These are phyloP conservation scores for Caenorhabditis imperialis DNA, from an alignment of 2,888 invertebrate genomes.

Conservation along the genomic window DNA sequence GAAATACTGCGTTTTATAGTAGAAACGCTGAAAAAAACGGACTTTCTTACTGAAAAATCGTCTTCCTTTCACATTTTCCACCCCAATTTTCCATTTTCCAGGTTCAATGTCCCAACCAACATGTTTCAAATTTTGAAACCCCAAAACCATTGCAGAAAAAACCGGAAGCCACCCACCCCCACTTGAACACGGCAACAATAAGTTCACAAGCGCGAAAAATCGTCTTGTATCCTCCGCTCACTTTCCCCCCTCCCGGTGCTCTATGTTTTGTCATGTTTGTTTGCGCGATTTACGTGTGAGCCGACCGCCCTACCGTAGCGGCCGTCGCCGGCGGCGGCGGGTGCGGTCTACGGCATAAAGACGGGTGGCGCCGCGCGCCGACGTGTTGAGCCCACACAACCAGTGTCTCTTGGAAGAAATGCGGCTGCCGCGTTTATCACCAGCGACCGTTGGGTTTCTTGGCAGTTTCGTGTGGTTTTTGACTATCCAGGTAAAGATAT, in stretches of 20 bases:
- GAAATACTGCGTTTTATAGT: no score
- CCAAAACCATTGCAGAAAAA: no score
- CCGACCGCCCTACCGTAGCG: slow-evolving; percentile 11
- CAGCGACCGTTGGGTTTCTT: slow-evolving; percentile 19
- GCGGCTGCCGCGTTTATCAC: slow-evolving; percentile 44
- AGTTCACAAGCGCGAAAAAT: no score
- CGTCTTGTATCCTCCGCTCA: no score
- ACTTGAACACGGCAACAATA: no score
- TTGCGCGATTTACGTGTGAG: slow-evolving; percentile 59
- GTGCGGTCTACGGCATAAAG: slow-evolving; percentile 55
- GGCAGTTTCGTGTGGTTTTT: slow-evolving; percentile 9
- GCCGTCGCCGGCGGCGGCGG: slow-evolving; percentile 23
- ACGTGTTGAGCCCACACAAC: neutral
- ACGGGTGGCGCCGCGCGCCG: slow-evolving; percentile 12
- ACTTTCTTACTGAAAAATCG: no score
- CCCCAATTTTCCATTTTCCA: no score
- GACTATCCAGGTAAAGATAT: slow-evolving; percentile 35
- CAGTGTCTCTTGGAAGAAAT: neutral
- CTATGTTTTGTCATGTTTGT: slow-evolving; percentile 50
- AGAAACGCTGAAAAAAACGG: no score
- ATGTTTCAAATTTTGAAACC: no score
- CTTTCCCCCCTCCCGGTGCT: slow-evolving; percentile 9
- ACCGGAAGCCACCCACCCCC: no score
- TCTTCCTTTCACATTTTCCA: no score
- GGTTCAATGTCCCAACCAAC: no score